Evolutionary conservation across 2,888 invertebrate genomes (phyloP).

Genomic region (Gymnosoma rotundatum): DNA sequence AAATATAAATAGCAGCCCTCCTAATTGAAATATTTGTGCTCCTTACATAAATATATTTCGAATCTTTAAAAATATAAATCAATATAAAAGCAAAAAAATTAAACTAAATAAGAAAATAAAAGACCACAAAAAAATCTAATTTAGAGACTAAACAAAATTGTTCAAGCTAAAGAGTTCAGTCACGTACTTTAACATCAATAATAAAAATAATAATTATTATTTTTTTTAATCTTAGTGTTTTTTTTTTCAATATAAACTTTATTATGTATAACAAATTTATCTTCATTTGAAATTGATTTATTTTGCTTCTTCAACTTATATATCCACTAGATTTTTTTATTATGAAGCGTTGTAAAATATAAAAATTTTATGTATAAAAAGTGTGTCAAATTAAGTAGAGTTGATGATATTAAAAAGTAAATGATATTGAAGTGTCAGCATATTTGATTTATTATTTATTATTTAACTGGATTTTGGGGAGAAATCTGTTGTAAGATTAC

Average conservation of each 20-base stretch:
- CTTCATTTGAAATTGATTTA: background rate
- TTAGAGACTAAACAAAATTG: background rate
- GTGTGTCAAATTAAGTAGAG: too few relatives aligned
- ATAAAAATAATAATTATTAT: conserved; percentile 15
- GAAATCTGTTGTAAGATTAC: too few relatives aligned
- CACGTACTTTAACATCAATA: conserved; percentile 22
- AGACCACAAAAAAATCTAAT: background rate
- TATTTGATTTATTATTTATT: too few relatives aligned
- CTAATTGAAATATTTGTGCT: too few relatives aligned
- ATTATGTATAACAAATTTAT: background rate
- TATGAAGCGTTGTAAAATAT: background rate
- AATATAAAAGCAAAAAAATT: background rate
- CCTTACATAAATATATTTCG: too few relatives aligned
- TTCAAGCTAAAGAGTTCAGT: conserved; percentile 3
- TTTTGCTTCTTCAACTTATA: background rate
- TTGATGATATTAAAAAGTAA: too few relatives aligned
- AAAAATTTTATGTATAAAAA: background rate
- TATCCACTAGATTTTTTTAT: background rate
- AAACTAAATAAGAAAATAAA: background rate
- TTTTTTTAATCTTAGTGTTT: background rate
- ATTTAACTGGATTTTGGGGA: too few relatives aligned
- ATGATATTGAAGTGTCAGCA: too few relatives aligned
- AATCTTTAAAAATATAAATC: too few relatives aligned
- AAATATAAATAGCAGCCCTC: too few relatives aligned
- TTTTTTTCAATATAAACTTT: background rate